phyloP scores from a whole-genome alignment of 2,797 vertebrate genomes.

The Holocentrus rufus region DNA sequence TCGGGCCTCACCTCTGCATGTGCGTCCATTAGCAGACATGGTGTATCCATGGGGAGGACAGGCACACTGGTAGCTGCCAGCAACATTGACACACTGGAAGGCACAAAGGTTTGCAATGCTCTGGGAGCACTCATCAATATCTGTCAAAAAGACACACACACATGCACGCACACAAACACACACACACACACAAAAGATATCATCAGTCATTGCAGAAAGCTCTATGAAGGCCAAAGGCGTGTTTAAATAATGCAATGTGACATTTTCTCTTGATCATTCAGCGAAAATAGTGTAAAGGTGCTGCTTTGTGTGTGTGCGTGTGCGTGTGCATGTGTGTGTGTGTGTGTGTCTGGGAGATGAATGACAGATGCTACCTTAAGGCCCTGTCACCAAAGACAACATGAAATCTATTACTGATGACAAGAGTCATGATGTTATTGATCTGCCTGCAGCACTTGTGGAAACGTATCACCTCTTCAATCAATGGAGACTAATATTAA shows the following conservation, averaged over 20 bases:
- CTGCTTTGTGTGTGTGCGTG: constrained; percentile 2
- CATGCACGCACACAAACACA: neutral
- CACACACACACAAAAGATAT: neutral
- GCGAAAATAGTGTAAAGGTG: neutral
- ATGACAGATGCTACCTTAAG: constrained; percentile 11
- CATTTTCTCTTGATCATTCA: constrained; percentile 2
- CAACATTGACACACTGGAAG: constrained; percentile 92
- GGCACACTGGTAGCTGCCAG: constrained; percentile 91
- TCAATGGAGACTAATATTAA: constrained; percentile 26
- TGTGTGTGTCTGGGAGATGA: neutral
- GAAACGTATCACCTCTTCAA: constrained; percentile 32
- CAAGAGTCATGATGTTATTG: constrained; percentile 34
- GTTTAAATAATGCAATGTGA: neutral
- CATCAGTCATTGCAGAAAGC: neutral
- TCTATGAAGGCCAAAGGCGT: neutral
- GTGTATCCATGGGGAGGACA: constrained; percentile 91
- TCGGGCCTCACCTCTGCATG: constrained; percentile 87
- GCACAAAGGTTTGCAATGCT: constrained; percentile 89
- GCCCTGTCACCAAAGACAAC: constrained; percentile 23
- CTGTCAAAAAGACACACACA: constrained; percentile 69
- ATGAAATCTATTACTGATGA: constrained; percentile 47
- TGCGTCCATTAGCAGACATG: constrained; percentile 88
- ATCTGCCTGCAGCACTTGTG: constrained; percentile 18
- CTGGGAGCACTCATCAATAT: constrained; percentile 93
- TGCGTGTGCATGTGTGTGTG: neutral